Evolutionary conservation across 2,797 vertebrate species (phyloP), one percentile per base, ranked within the genome.

Genomic region (Crax fasciolata): DNA sequence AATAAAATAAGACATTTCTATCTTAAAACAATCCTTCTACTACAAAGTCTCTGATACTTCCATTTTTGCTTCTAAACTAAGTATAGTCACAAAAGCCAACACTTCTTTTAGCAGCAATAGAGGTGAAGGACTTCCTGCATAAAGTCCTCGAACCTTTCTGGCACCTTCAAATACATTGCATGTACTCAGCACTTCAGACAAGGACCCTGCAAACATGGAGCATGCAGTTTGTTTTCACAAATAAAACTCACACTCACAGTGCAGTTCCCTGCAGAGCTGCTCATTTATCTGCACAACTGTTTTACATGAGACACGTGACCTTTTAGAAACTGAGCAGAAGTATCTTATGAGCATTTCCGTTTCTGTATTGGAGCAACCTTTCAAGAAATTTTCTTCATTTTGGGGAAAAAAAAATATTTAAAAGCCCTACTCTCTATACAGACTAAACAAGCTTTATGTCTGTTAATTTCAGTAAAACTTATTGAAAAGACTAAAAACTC

Each of bases 51-150:
- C 70, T 14, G 24, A 38, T 41, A 51, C 9, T 72, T 38, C 74
- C 23, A 13, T 41, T 84, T 95, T 91, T 91, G 55, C 44, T 97
- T 93, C 59, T 79, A 83, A 97, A 89, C 48, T 93, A n/a, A 90
- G n/a, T 19, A 82, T 21, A 74, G 54, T 51, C 68, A 90, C 67
- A 88, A 85, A 94, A 84, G 11, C 4, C 41, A 89, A 87, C 61
- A 55, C 57, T 58, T 87, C 28, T 88, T 68, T 71, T 92, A 96
- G 94, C 91, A 97, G 94, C 90, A 93, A 80, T 88, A 88, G 85
- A 81, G 46, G 28, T 51, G 32, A 94, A 84, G 44, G 59, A 14
- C 52, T 27, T 54, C 54, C 54, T 9, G 4, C 65, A 30, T 43
- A 58, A 84, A 79, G 49, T 85, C 44, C 59, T 75, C 20, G 59